Evolutionary conservation across 2,797 vertebrate genomes (phyloP).

Genomic region (Brotula barbata): DNA sequence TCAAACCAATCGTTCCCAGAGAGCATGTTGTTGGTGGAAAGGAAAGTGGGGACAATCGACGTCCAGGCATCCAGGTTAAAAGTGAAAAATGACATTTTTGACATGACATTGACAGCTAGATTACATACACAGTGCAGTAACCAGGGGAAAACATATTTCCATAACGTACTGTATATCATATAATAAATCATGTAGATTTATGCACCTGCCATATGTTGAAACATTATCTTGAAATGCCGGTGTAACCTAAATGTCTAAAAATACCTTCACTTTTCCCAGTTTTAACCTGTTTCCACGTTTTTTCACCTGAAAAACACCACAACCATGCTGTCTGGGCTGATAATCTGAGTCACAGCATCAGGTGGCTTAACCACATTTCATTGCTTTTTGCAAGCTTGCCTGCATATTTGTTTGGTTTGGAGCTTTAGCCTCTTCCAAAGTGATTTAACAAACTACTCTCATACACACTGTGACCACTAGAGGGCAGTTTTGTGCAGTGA

Average conservation of each 20-base stretch:
- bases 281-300: background rate
- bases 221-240: background rate
- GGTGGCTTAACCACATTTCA: constrained; percentile 28
- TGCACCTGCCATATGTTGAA: background rate
- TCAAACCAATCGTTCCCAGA: background rate
- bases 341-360: constrained; percentile 7
- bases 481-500: constrained; percentile 44
- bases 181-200: background rate
- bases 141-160: no score
- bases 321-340: constrained; percentile 1
- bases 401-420: constrained; percentile 40
- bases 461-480: constrained; percentile 53
- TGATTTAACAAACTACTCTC: background rate
- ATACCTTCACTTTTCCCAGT: background rate
- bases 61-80: background rate
- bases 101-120: background rate
- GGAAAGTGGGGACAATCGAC: background rate
- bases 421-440: constrained; percentile 17
- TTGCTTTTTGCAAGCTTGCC: constrained; percentile 51
- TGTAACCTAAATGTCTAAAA: background rate
- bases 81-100: background rate
- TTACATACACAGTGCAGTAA: background rate
- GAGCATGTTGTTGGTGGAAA: background rate
- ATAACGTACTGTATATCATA: no score
- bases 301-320: background rate